These are phyloP conservation scores for Gymnoscopelus microlampas DNA, from an alignment of 2,797 vertebrate genomes.

Conservation along the genomic window DNA sequence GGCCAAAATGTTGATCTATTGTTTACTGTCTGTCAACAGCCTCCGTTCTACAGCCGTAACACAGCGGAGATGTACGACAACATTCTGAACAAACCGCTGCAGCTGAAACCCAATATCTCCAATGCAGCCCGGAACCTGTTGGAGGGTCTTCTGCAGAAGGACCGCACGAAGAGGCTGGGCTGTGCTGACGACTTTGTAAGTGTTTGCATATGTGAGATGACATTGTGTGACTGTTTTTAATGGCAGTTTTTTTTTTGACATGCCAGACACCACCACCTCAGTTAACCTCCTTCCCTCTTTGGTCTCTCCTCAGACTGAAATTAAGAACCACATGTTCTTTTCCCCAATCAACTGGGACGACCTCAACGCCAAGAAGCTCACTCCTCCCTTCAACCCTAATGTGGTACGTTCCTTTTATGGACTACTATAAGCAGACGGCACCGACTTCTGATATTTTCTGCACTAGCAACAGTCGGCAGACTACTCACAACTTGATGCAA, in stretches of 20 bases:
- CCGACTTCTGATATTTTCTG: not conserved
- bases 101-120: conserved; percentile 98
- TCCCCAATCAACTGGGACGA: conserved; percentile 99
- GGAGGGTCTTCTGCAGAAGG: conserved; percentile 96
- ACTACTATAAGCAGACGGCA: not conserved
- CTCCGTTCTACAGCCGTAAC: conserved; percentile 98
- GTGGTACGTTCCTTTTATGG: conserved; percentile 85
- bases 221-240: not conserved
- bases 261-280: not conserved
- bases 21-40: conserved; percentile 74
- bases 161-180: conserved; percentile 93
- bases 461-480: not conserved
- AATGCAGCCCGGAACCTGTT: conserved; percentile 94
- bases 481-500: conserved; percentile 22
- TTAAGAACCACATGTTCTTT: conserved; percentile 98
- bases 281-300: not conserved
- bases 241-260: not conserved
- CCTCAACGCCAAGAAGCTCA: conserved; percentile 98
- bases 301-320: conserved; percentile 88
- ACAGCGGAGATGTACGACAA: conserved; percentile 99
- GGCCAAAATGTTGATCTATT: conserved; percentile 27
- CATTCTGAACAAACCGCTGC: conserved; percentile 98
- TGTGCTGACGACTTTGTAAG: conserved; percentile 97
- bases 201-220: conserved; percentile 34
- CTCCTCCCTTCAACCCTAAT: conserved; percentile 98